Evolutionary conservation across 1,140 invertebrate genomes (phyloP), one percentile per base, ranked within the genome.

Genomic region (Pollicipes pollicipes): DNA sequence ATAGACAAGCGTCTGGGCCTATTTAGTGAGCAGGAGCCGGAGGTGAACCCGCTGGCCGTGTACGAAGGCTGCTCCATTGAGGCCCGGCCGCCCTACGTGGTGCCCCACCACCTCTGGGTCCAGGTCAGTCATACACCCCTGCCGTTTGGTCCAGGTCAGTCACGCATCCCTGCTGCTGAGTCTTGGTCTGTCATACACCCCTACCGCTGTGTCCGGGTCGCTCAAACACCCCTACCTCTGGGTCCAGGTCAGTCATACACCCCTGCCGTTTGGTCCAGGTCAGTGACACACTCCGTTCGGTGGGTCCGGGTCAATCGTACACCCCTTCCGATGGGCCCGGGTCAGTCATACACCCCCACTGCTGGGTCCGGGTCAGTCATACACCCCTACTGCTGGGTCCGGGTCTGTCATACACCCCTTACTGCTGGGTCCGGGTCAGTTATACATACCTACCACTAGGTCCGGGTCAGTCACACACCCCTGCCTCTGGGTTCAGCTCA

Each of bases 1-100:
- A 88, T 93, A 6, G 90, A 96, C 74, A 87, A 89, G 72, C 85
- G 85, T 66, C 85, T 96, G 81, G 96, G 96, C 0, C 78, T 99
- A 0, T 99, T 98, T 78, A 86, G 89, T 10, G 82, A 85, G 17
- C 83, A 87, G 35, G 78, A 82, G 37, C 84, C 87, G 26, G 83
- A 86, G 74, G 87, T 87, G 0, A 92, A 87, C 80, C 94, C 95
- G 0, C 79, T 97, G 45, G 90, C 93, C 16, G 88, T 90, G 13
- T 87, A 89, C 75, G 93, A 97, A 82, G 85, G 86, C 69, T 88
- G 88, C 73, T 83, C 87, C 70, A 77, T 95, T 1, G 85, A 88
- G 64, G 89, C 91, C 1, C 85, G 87, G 70, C 86, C 89, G 1
- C 93, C 95, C 0, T 85, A 89, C 77, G 88, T 97, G 0, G 86